Evolutionary conservation across 2,888 invertebrate genomes (phyloP).

Genomic region (Drosophila anomalata): DNA sequence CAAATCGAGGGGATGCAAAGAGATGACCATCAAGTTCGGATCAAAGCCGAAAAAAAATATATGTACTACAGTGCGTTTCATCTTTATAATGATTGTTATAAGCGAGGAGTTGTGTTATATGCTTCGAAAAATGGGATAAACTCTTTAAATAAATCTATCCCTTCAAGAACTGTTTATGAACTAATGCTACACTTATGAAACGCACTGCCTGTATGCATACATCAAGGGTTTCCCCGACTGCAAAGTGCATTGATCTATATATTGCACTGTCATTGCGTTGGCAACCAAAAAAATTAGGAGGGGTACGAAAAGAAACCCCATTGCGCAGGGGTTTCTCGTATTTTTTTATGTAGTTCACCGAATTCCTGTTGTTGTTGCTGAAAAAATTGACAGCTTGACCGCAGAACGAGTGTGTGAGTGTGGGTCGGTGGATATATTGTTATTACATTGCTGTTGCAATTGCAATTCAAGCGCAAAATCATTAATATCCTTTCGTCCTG

Average conservation of each 20-base stretch:
- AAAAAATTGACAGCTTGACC: constrained; percentile 81
- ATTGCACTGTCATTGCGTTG: constrained; percentile 77
- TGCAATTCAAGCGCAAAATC: constrained; percentile 82
- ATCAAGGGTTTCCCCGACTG: constrained; percentile 30
- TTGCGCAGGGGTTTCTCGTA: constrained; percentile 24
- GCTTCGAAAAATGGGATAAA: no score
- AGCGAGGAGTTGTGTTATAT: no score
- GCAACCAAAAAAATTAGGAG: constrained; percentile 44
- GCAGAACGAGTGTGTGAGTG: constrained; percentile 58
- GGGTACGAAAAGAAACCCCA: constrained; percentile 26
- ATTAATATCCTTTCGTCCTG: constrained; percentile 77
- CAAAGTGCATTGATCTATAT: constrained; percentile 76
- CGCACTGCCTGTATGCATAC: constrained; percentile 21
- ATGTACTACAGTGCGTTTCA: constrained; percentile 15
- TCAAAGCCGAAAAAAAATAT: constrained; percentile 7
- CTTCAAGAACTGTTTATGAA: no score
- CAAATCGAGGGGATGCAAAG: constrained; percentile 73
- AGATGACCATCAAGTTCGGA: constrained; percentile 40
- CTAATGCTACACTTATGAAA: neutral
- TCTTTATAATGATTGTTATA: neutral
- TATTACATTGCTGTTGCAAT: constrained; percentile 75
- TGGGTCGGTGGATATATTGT: constrained; percentile 65
- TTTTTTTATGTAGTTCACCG: constrained; percentile 68
- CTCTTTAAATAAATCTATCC: no score
- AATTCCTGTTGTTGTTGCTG: constrained; percentile 52